Conservation (phyloP, 2,113 vertebrate species). For the Xyliphius kryptos region DNA sequence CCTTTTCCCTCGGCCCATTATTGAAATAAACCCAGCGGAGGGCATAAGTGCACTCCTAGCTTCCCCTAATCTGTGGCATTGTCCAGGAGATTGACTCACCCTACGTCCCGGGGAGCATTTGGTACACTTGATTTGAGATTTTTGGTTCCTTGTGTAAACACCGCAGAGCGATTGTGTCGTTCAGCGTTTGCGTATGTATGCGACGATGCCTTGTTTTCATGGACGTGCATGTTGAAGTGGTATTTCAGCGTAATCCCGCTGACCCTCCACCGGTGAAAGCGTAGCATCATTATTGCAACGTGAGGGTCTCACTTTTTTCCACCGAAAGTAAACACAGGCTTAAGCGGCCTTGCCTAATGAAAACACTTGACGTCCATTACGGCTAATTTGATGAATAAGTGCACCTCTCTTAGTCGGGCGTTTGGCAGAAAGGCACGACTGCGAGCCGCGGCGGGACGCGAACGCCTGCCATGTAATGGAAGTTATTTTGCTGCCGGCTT, state of each 20-base stretch:
- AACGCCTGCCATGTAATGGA: conserved; percentile 18
- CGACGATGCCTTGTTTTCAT: no score
- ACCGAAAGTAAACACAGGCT: conserved; percentile 34
- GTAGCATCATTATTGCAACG: conserved; percentile 12
- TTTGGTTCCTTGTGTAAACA: no score
- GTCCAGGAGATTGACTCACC: not conserved
- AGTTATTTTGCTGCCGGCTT: conserved; percentile 30
- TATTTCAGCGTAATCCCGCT: conserved; percentile 10
- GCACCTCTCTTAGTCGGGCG: conserved; percentile 20
- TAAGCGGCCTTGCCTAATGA: conserved; percentile 21
- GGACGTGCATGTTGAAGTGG: conserved; percentile 4
- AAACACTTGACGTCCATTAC: conserved; percentile 30
- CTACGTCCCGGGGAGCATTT: no score
- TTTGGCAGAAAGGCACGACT: not conserved
- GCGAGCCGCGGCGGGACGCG: conserved; percentile 13
- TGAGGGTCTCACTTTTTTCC: conserved; percentile 15
- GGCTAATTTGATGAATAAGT: conserved; percentile 41
- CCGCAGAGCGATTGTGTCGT: no score
- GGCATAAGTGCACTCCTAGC: conserved; percentile 8
- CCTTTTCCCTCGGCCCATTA: not conserved
- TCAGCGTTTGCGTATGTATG: no score
- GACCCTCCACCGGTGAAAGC: conserved; percentile 8
- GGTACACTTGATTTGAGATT: no score
- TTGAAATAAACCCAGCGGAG: conserved; percentile 20
- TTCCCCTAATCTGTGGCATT: conserved; percentile 2